phyloP scores from a whole-genome alignment of 1,140 invertebrate species.

The Metaphire vulgaris region DNA sequence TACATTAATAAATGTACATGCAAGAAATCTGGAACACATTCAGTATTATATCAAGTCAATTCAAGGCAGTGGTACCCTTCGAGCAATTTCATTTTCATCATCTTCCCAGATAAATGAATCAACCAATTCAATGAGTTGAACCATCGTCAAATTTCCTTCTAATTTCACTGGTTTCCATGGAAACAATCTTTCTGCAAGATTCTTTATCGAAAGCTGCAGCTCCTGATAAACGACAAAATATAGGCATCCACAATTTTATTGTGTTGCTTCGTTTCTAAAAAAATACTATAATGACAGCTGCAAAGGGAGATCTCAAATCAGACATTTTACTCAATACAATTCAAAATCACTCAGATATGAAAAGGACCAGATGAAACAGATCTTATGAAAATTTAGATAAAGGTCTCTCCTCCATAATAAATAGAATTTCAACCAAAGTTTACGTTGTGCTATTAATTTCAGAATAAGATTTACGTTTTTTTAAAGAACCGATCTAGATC shows the following conservation, averaged over 20 bases:
- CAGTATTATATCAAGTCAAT: not conserved
- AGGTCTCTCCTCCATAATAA: no score
- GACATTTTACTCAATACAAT: no score
- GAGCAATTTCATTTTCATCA: not conserved
- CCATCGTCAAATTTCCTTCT: not conserved
- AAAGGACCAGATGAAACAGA: no score
- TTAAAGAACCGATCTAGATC: not conserved
- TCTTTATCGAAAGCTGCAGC: not conserved
- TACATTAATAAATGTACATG: no score
- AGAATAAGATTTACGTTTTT: not conserved
- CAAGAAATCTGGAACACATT: not conserved
- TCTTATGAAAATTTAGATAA: no score
- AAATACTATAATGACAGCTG: no score
- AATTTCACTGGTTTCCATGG: not conserved
- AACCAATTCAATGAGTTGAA: not conserved
- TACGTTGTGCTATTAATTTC: not conserved
- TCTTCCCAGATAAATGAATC: not conserved
- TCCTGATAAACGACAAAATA: not conserved
- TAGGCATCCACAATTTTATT: no score
- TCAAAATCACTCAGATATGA: no score
- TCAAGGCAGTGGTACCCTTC: not conserved
- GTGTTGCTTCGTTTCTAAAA: no score
- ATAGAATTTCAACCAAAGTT: no score
- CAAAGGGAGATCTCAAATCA: no score
- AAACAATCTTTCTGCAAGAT: not conserved